Conservation (phyloP, 2,888 invertebrate species). For the Epiblema foenella region DNA sequence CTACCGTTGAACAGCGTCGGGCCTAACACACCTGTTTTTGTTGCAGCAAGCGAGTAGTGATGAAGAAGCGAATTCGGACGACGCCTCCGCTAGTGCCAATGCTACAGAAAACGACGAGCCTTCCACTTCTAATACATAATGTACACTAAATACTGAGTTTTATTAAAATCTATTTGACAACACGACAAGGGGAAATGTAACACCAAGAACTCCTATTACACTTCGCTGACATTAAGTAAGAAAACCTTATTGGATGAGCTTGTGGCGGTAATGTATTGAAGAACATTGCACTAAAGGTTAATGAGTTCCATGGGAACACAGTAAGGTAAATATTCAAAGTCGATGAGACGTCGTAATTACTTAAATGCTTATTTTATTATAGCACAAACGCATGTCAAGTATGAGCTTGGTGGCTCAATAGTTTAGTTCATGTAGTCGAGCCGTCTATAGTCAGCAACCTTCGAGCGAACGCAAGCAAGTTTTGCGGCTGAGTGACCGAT, state of each 20-base stretch:
- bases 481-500: too few relatives aligned
- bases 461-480: too few relatives aligned
- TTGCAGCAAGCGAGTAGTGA: slow-evolving; percentile 60
- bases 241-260: neutral
- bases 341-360: neutral
- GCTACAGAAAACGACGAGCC: slow-evolving; percentile 48
- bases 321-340: neutral
- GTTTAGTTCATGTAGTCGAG: neutral
- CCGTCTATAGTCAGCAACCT: too few relatives aligned
- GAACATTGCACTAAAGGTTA: neutral
- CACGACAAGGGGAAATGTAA: neutral
- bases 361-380: too few relatives aligned
- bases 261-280: neutral
- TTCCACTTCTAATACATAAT: slow-evolving; percentile 41
- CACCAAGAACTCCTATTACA: neutral
- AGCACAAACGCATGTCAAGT: neutral
- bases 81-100: slow-evolving; percentile 50
- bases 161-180: neutral
- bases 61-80: slow-evolving; percentile 62
- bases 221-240: neutral
- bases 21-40: slow-evolving; percentile 6
- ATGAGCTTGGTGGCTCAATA: neutral
- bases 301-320: neutral
- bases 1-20: neutral
- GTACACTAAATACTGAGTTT: neutral